Base-by-base conservation (phyloP, 2,888 invertebrate genomes). In the Melikaiella ostensackeni region DNA sequence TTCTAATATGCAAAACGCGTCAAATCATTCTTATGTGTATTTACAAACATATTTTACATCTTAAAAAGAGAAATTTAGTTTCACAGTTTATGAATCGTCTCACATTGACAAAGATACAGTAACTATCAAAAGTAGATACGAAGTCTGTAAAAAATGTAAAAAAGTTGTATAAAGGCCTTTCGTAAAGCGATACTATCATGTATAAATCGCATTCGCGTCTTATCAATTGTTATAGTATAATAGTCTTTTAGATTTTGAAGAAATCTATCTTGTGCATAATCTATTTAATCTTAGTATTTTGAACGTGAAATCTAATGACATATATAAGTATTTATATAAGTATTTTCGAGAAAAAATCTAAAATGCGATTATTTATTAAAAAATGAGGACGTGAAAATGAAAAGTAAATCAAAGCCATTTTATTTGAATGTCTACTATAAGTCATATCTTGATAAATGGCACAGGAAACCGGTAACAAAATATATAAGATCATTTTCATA, bases 21-120 rank as follows among this genome's bases (percentile, higher is more conserved):
- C 63, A 63, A 35, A 59, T 27, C 13, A 59, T 63, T 8, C 35
- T 63, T 63, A 63, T 35, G 3, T 33, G n/a, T 33, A 63, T 63
- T 33, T 63, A 63, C 63, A 63, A 35, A 59, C 19, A 63, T 63
- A 63, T 38, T 63, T 63, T 63, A 63, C 63, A 63, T 63, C 33
- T 11, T 21, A 21, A 38, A 21, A 63, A 63, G 62, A 27, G 33
- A 63, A 63, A 63, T n/a, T 63, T 9, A 63, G 11, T 62, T 33
- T 62, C 33, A 24, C 57, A 57, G 24, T 57, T 57, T 57, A 5
- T 57, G 24, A 24, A 57, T 57, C 9, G 24, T 57, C 24, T 57
- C 9, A 0, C 11, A 24, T 24, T 57, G 13, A 4, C 24, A 57
- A 57, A 57, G 24, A 57, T 24, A 24, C 1, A 24, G 24, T 13